Evolutionary conservation across 1,140 invertebrate species (phyloP).

Genomic region (Drosophila ficusphila): DNA sequence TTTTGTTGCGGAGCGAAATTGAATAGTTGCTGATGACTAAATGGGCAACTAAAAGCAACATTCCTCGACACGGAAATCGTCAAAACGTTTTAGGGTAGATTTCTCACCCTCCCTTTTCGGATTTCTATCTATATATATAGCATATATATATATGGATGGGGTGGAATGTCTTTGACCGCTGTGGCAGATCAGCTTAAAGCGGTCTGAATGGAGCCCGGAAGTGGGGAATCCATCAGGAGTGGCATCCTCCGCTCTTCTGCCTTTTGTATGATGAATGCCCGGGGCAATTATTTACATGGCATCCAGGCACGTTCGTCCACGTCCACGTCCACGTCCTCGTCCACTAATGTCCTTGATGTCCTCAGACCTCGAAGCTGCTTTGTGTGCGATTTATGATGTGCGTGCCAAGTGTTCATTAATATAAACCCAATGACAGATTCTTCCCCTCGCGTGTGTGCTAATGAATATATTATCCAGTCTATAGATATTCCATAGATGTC

Average conservation of each 20-base stretch:
- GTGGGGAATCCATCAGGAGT: constrained; percentile 60
- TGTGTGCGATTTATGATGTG: constrained; percentile 77
- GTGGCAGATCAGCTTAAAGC: constrained; percentile 53
- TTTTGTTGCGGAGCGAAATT: constrained; percentile 55
- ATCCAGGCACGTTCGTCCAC: constrained; percentile 64
- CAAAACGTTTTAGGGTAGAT: constrained; percentile 39
- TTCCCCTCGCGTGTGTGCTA: constrained; percentile 38
- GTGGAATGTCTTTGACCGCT: constrained; percentile 47
- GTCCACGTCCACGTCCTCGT: too few relatives aligned
- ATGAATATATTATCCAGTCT: constrained; percentile 75
- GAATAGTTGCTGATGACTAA: constrained; percentile 57
- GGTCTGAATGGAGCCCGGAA: constrained; percentile 61
- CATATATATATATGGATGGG: background rate
- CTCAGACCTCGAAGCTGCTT: background rate
- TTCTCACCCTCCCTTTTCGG: background rate
- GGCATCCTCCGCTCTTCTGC: constrained; percentile 42
- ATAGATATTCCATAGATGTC: constrained; percentile 63
- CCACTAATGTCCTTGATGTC: constrained; percentile 50
- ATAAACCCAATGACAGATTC: constrained; percentile 77
- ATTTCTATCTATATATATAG: background rate
- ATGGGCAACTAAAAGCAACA: constrained; percentile 59
- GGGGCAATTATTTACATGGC: constrained; percentile 66
- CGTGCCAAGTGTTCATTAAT: constrained; percentile 80
- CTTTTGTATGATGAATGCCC: constrained; percentile 56
- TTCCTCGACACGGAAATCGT: constrained; percentile 43